Evolutionary conservation across 2,888 invertebrate genomes (phyloP).

Genomic region (Colletes collaris): DNA sequence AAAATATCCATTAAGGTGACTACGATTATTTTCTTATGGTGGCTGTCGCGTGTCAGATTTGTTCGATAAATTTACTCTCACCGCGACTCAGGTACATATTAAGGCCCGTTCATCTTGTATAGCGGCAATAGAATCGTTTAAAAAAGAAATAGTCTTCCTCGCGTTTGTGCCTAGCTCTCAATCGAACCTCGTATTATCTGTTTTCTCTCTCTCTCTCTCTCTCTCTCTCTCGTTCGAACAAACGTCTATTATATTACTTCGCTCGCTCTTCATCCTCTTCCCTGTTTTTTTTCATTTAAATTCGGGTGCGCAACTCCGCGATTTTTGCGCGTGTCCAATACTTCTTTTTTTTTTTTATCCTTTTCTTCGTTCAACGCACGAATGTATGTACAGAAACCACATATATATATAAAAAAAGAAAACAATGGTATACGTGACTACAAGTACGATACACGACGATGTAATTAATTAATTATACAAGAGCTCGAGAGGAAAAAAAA

Average conservation of each 20-base stretch:
- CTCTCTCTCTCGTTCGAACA: constrained; percentile 8
- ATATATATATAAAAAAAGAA: constrained; percentile 59
- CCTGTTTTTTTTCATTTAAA: constrained; percentile 29
- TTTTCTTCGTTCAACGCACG: constrained; percentile 56
- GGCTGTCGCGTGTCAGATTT: constrained; percentile 70
- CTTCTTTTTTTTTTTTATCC: neutral
- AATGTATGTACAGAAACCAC: constrained; percentile 71
- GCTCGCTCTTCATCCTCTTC: constrained; percentile 19
- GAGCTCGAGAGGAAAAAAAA: constrained; percentile 67
- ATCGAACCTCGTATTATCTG: constrained; percentile 38
- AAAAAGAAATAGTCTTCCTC: constrained; percentile 54
- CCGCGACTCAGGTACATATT: constrained; percentile 81
- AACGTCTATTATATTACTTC: constrained; percentile 47
- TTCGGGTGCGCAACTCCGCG: constrained; percentile 59
- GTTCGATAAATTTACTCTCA: constrained; percentile 66
- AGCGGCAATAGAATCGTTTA: constrained; percentile 62
- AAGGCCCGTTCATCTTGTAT: constrained; percentile 78
- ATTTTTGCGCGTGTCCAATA: constrained; percentile 65
- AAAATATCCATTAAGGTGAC: constrained; percentile 58
- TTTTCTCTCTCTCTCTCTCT: neutral
- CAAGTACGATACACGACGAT: constrained; percentile 69
- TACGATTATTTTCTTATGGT: constrained; percentile 61
- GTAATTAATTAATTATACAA: constrained; percentile 70
- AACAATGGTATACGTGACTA: constrained; percentile 70
- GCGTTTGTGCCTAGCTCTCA: constrained; percentile 51